Evolutionary conservation across 2,797 vertebrate genomes (phyloP), one percentile per base, ranked within the genome.

Genomic region (Notamacropus eugenii): DNA sequence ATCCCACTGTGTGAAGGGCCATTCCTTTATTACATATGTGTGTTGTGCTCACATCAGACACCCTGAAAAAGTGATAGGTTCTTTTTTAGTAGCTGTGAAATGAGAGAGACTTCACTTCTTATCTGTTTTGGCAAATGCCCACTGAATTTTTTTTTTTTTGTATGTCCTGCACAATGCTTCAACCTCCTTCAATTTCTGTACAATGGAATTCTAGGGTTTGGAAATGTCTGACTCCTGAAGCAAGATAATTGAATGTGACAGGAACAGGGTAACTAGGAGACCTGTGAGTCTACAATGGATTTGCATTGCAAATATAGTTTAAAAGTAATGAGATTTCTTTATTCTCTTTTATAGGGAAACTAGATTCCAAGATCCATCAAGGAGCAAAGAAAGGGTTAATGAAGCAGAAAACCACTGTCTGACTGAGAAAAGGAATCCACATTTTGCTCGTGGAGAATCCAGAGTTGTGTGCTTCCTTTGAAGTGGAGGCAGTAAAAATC

Each of bases 331-430:
- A 98, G 96, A 91, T 34, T 96, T 97, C 95, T 95, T 97, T 95
- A 82, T 93, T 93, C 87, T 98, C 96, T 56, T 96, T 98, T 97
- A 95, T 98, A 99, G 99, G 99, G 99, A 99, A 99, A 98, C 99
- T 99, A 99, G 99, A 99, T 98, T 99, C 99, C 94, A 99, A 99
- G 97, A 99, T 99, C 98, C 99, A 99, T 98, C 99, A 99, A 98
- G 99, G 99, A 98, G 99, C 99, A 96, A 99, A 99, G 99, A 99
- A 99, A 99, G 99, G 99, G 98, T 99, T 99, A 99, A 99, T 99
- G 99, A 99, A 98, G 98, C 98, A 99, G 97, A 99, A 99, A 95
- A 98, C 98, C 2, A 98, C 98, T 93, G 98, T 98, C 74, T 99
- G 98, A 98, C 93, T 67, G 9, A 0, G 54, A 95, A 96, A 97